Evolutionary conservation across 1,140 invertebrate genomes (phyloP).

Genomic region (Danaus plexippus): DNA sequence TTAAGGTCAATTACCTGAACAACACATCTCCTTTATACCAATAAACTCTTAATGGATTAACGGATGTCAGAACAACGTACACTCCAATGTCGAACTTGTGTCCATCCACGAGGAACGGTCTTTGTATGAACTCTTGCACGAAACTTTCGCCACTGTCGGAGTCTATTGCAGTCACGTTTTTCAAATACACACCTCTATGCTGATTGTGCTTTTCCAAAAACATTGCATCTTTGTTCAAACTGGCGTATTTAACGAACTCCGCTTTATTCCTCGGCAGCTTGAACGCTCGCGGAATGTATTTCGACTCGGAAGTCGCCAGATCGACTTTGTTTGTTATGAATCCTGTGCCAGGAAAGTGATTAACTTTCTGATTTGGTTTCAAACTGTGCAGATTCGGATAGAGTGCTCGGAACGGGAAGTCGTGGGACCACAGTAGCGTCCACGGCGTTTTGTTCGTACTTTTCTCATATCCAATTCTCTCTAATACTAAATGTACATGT

Average conservation of each 20-base stretch:
- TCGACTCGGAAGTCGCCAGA: constrained; percentile 83
- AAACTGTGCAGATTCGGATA: constrained; percentile 73
- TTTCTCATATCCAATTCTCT: constrained; percentile 80
- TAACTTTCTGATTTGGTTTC: constrained; percentile 85
- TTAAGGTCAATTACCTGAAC: constrained; percentile 75
- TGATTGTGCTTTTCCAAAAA: constrained; percentile 96
- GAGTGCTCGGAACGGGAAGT: constrained; percentile 87
- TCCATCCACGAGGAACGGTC: constrained; percentile 87
- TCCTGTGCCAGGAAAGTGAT: constrained; percentile 96
- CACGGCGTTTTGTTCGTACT: constrained; percentile 78
- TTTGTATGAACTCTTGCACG: constrained; percentile 90
- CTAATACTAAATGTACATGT: constrained; percentile 83
- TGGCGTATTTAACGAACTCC: constrained; percentile 80
- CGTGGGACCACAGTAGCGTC: constrained; percentile 94
- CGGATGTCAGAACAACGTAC: constrained; percentile 92
- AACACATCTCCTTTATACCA: constrained; percentile 91
- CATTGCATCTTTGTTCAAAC: constrained; percentile 77
- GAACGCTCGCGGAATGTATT: constrained; percentile 90
- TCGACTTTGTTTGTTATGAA: constrained; percentile 96
- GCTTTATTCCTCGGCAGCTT: constrained; percentile 85
- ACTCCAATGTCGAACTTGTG: constrained; percentile 98
- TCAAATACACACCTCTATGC: constrained; percentile 90
- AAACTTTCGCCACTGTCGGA: constrained; percentile 84
- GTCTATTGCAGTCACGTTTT: constrained; percentile 80
- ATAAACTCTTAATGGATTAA: constrained; percentile 92